Evolutionary conservation across 2,797 vertebrate species (phyloP).

Genomic region (Pygocentrus nattereri): DNA sequence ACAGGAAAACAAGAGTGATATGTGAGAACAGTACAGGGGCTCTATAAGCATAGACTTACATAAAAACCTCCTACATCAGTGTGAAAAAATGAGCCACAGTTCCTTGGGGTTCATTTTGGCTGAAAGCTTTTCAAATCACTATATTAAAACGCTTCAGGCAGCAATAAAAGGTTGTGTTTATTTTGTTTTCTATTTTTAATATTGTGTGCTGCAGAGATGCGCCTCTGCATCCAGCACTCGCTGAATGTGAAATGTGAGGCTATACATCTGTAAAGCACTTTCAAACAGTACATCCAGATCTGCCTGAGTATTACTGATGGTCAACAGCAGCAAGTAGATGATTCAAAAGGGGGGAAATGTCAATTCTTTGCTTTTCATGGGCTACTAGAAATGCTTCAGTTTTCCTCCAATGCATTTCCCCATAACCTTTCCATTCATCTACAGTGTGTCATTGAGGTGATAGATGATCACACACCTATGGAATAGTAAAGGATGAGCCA

Average conservation of each 20-base stretch:
- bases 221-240: slow-evolving; percentile 23
- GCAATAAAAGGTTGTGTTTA: slow-evolving; percentile 55
- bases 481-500: slow-evolving; percentile 71
- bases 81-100: background rate
- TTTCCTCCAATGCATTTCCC: slow-evolving; percentile 44
- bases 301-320: background rate
- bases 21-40: slow-evolving; percentile 15
- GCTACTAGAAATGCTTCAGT: slow-evolving; percentile 24
- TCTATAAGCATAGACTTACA: slow-evolving; percentile 5
- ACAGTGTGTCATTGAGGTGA: slow-evolving; percentile 68
- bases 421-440: slow-evolving; percentile 72
- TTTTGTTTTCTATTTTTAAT: slow-evolving; percentile 64
- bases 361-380: slow-evolving; percentile 6
- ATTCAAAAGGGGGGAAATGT: slow-evolving; percentile 1
- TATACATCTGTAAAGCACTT: slow-evolving; percentile 5
- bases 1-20: slow-evolving; percentile 26
- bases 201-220: slow-evolving; percentile 20
- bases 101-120: slow-evolving; percentile 43
- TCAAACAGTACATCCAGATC: background rate
- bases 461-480: slow-evolving; percentile 70
- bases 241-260: background rate
- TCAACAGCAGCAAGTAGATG: background rate
- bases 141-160: slow-evolving; percentile 54
- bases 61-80: slow-evolving; percentile 27
- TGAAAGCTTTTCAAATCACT: slow-evolving; percentile 49